Evolutionary conservation across 2,888 invertebrate genomes (phyloP), one percentile per base, ranked within the genome.

Genomic region (Pristionchus japonicus): DNA sequence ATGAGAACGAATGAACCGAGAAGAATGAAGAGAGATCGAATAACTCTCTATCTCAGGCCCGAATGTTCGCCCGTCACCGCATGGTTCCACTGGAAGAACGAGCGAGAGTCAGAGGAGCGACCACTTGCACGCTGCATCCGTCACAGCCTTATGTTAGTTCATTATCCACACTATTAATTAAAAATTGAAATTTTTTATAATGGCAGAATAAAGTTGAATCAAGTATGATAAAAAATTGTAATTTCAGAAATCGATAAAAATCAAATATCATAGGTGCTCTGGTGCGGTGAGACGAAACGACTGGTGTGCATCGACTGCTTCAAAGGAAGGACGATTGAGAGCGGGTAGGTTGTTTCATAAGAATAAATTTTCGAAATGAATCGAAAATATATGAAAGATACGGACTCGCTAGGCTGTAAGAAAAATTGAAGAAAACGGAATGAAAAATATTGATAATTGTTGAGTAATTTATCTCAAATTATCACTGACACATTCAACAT

Each of bases 221-320:
- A 47, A 47, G 47, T 13, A 13, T 13, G 47, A 6, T 9, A 47
- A 9, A 13, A 47, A 6, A 47, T 47, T 47, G 47, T 47, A 9
- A 47, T n/a, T n/a, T n/a, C n/a, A n/a, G n/a, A n/a, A n/a, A n/a
- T n/a, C n/a, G n/a, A n/a, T n/a, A n/a, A n/a, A n/a, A n/a, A n/a
- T n/a, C n/a, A n/a, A n/a, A n/a, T n/a, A n/a, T n/a, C n/a, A n/a
- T 1, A 61, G 61, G 61, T 86, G 0, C 67, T 87, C n/a, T 87
- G 31, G 31, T 96, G 96, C 13, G 96, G 96, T 85, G 96, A 96
- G 88, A 96, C 96, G 92, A 96, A 96, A 93, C 95, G 96, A 83
- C 96, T 97, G 96, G 95, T 97, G 74, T 97, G 97, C 94, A 96
- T 97, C 74, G 96, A 96, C 91, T 97, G 97, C 93, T 96, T 96